phyloP scores from a whole-genome alignment of 2,888 invertebrate genomes.

The Watsonalla cultraria region DNA sequence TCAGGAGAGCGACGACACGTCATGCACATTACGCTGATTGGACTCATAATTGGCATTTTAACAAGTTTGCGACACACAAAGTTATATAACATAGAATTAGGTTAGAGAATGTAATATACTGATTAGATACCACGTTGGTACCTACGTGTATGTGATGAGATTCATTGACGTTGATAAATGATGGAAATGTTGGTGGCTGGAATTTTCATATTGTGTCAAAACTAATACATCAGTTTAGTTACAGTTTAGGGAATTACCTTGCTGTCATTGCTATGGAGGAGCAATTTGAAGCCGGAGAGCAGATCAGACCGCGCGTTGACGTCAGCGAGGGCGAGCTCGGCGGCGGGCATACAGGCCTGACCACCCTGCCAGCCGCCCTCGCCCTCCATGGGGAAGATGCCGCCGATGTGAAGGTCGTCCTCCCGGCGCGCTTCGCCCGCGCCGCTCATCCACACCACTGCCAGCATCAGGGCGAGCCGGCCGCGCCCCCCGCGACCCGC shows the following conservation, averaged over 20 bases:
- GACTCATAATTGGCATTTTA: conserved; percentile 36
- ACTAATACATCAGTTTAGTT: too few species aligned
- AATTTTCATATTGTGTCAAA: too few species aligned
- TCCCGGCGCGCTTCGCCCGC: conserved; percentile 66
- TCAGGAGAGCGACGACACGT: conserved; percentile 33
- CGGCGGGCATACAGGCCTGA: conserved; percentile 98
- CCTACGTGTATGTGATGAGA: background rate
- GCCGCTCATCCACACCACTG: conserved; percentile 53
- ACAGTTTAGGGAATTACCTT: conserved; percentile 81
- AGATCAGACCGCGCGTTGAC: conserved; percentile 94
- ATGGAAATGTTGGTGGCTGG: background rate
- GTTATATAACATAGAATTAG: conserved; percentile 16
- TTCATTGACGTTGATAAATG: background rate
- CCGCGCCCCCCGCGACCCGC: conserved; percentile 21
- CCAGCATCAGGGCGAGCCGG: conserved; percentile 37
- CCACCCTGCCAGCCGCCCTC: conserved; percentile 99
- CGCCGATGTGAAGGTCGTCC: conserved; percentile 95
- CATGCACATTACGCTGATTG: conserved; percentile 51
- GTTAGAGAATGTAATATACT: conserved; percentile 4
- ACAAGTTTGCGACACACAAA: conserved; percentile 17
- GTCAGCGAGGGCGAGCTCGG: conserved; percentile 96
- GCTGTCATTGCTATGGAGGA: conserved; percentile 96
- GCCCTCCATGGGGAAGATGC: conserved; percentile 98
- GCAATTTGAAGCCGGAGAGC: conserved; percentile 93
- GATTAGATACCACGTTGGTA: background rate